Evolutionary conservation across 2,888 invertebrate species (phyloP), one percentile per base, ranked within the genome.

Genomic region (Lepidocyrtinus sp.): DNA sequence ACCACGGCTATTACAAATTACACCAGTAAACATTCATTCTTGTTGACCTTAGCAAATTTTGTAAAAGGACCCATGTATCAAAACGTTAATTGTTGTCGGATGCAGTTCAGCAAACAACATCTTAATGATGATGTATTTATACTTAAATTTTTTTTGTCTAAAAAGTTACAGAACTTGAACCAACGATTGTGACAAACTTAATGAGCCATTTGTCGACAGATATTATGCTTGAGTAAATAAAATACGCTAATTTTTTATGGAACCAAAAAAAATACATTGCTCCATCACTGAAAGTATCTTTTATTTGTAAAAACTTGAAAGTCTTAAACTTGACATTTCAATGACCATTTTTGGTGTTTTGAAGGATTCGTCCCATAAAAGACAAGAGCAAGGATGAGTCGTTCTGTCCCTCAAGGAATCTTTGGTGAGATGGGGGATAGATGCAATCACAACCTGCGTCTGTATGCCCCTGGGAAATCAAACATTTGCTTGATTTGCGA

Each of bases 381-480:
- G n/a, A n/a, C n/a, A n/a, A 36, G 36, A 12, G 36, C 12, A 36
- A 36, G 12, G 12, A 36, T 36, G 36, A n/a, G n/a, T n/a, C n/a
- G n/a, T n/a, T n/a, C n/a, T n/a, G 59, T 59, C 59, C 21, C 59
- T 59, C 21, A 19, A 3, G 59, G 59, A 59, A 1, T 59, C 15
- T 2, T 50, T 9, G 19, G 64, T n/a, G 65, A 25, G 12, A n/a
- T 3, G 21, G 7, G 62, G 17, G 62, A 70, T 15, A 73, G 61
- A 55, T 82, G 82, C 71, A 71, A 27, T 59, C 82, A 82, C 72
- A 75, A 71, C 17, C 59, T 75, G 19, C 73, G 78, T 24, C 17
- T 75, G 46, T 36, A 36, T 27, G 5, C 64, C 25, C 62, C 64
- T 1, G 73, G 73, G 22, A 73, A 74, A 64, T 64, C 67, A 17